Evolutionary conservation across 2,888 invertebrate species (phyloP), one percentile per base, ranked within the genome.

Genomic region (Argyresthia goedartella): DNA sequence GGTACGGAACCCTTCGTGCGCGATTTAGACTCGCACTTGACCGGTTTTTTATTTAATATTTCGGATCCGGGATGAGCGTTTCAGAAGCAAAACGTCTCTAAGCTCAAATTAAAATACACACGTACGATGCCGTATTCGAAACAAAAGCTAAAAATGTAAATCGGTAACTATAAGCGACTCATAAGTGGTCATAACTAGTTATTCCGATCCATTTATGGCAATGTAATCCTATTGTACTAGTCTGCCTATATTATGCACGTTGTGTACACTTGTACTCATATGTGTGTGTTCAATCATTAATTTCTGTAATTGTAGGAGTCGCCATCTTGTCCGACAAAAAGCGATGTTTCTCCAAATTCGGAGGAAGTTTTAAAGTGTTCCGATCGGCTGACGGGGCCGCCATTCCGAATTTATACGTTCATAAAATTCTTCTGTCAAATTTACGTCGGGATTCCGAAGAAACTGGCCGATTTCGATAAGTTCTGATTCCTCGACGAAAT

Each of bases 351-450:
- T 70, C 62, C 74, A 81, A 82, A 84, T 63, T 63, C 57, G 58
- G 58, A 54, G 6, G 34, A 60, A 61, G 74, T 72, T 73, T 70
- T 70, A 67, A 71, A 69, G 66, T 72, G 68, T 73, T 73, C 73
- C 75, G 76, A 81, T 80, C 76, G 71, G 63, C 60, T 64, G 69
- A 62, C 66, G 59, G 25, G 60, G 56, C 69, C 58, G 67, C 65
- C 78, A 71, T 73, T 66, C 64, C 73, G 76, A 78, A 76, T 81
- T 76, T 81, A 82, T 84, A 79, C 82, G 81, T 81, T 84, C 81
- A 75, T 81, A 79, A 84, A 79, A 84, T 85, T 73, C 82, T 77
- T 82, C 81, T 84, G 82, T 84, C 82, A 82, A 84, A 84, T 82
- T 82, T 81, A 81, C 81, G 72, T 67, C 71, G 76, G 66, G 68